A percentile compares a stretch with the other conserved stretches of the same genome.
phyloP scores from a whole-genome alignment of 2,113 vertebrate genomes.

The Fukomys damarensis region DNA sequence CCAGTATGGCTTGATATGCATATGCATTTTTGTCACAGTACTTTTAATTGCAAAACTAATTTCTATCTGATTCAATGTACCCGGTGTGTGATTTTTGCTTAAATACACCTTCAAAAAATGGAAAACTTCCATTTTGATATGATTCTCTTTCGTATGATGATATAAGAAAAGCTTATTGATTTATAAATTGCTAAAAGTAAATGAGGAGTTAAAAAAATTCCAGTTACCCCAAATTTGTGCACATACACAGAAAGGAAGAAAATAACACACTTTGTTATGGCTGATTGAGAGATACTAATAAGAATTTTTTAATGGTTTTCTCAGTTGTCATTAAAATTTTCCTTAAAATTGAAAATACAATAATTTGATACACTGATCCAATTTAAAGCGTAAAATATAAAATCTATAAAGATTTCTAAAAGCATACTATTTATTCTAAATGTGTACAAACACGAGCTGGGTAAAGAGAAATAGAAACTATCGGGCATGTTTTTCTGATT shows the following conservation, averaged over 20 bases:
- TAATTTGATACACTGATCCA: not conserved
- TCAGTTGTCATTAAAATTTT: not conserved
- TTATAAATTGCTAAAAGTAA: not conserved
- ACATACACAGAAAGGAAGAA: not conserved
- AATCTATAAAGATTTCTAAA: not conserved
- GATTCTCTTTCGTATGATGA: not conserved
- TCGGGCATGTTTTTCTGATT: not conserved
- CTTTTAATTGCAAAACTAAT: not conserved
- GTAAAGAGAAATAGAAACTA: not conserved
- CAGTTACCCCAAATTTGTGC: not conserved
- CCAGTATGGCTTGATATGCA: not conserved
- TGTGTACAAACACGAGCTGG: not conserved
- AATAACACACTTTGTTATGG: not conserved
- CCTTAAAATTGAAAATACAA: not conserved
- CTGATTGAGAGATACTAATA: not conserved
- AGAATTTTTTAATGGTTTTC: not conserved
- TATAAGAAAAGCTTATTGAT: not conserved
- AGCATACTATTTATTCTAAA: not conserved
- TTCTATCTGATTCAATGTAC: not conserved
- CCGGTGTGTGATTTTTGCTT: not conserved
- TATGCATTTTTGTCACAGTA: not conserved
- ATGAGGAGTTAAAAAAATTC: not conserved
- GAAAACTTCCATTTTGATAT: not conserved
- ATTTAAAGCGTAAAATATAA: not conserved
- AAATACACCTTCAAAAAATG: not conserved